These are phyloP conservation scores for Temnothorax nylanderi DNA, from an alignment of 1,140 invertebrate species.

Conservation along the genomic window DNA sequence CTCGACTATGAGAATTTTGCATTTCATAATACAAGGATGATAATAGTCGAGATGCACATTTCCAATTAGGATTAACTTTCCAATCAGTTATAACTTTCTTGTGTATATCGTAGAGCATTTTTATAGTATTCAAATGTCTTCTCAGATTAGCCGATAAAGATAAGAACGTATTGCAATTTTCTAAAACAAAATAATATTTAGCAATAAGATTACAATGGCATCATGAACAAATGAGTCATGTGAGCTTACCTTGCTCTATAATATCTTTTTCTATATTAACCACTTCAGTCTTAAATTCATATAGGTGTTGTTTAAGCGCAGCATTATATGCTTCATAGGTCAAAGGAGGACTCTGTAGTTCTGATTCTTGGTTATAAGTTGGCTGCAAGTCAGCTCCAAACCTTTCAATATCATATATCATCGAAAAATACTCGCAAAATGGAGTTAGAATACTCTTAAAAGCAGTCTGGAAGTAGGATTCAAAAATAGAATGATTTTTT, in stretches of 20 bases:
- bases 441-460: constrained; percentile 79
- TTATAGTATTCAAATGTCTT: constrained; percentile 79
- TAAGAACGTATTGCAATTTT: constrained; percentile 82
- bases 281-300: constrained; percentile 76
- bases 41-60: constrained; percentile 83
- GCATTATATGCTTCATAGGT: constrained; percentile 82
- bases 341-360: constrained; percentile 76
- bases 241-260: constrained; percentile 80
- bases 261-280: constrained; percentile 78
- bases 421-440: constrained; percentile 80
- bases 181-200: constrained; percentile 67
- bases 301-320: constrained; percentile 74
- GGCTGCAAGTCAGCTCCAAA: constrained; percentile 78
- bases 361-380: constrained; percentile 23
- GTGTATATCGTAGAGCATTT: constrained; percentile 84
- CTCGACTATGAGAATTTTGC: constrained; percentile 80
- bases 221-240: background rate
- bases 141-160: constrained; percentile 80
- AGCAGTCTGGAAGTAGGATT: constrained; percentile 73
- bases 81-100: constrained; percentile 80
- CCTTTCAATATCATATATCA: constrained; percentile 79
- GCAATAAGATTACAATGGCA: background rate
- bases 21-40: constrained; percentile 83
- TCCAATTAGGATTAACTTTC: constrained; percentile 77
- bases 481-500: constrained; percentile 11